These are phyloP conservation scores for Xenus cinereus DNA, from an alignment of 2,113 vertebrate species.

Conservation along the genomic window DNA sequence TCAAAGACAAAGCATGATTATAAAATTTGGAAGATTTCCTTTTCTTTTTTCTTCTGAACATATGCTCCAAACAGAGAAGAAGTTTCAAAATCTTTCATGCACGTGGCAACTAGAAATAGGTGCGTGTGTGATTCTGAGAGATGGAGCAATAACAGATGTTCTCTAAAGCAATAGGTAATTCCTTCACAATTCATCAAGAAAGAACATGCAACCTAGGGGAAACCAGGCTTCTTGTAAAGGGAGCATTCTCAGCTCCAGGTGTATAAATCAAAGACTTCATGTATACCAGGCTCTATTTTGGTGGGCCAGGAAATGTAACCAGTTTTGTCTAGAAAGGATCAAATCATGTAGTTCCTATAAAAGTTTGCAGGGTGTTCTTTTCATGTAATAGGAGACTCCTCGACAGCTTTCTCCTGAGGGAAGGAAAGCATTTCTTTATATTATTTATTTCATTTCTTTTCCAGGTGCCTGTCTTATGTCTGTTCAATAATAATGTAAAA, in stretches of 20 bases:
- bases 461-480: not conserved
- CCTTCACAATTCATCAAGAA: conserved; percentile 10
- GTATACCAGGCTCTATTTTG: not conserved
- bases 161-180: conserved; percentile 39
- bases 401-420: not conserved
- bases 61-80: not conserved
- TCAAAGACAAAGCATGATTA: not conserved
- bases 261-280: conserved; percentile 12
- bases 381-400: not conserved
- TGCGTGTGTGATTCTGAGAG: not conserved
- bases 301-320: conserved; percentile 10
- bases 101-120: not conserved
- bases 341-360: not conserved
- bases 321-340: not conserved
- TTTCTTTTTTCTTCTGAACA: not conserved
- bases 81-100: not conserved
- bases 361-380: not conserved
- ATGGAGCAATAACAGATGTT: conserved; percentile 28
- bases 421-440: not conserved
- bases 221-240: conserved; percentile 52
- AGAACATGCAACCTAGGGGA: conserved; percentile 1
- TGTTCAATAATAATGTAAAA: not conserved
- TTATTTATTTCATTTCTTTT: not conserved
- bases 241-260: conserved; percentile 19
- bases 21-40: not conserved